Evolutionary conservation across 2,113 vertebrate genomes (phyloP), one percentile per base, ranked within the genome.

Genomic region (Myotis davidii): DNA sequence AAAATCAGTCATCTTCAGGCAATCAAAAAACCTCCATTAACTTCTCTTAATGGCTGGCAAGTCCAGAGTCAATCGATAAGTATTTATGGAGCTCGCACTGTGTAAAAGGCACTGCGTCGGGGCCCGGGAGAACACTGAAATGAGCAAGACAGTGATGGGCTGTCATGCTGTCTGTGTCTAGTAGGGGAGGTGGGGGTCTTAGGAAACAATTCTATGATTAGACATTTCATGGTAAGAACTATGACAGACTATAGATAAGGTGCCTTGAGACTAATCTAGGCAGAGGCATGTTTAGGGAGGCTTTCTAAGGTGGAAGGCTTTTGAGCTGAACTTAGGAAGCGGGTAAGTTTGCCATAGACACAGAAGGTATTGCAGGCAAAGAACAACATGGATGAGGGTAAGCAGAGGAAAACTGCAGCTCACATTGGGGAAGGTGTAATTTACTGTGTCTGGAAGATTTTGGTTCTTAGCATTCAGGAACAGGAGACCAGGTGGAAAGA

Each of bases 1-100:
- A 65, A 81, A 95, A 85, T 6, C 67, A 73, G 77, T 90, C 91
- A 81, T 85, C 77, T 65, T 64, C 48, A 92, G 65, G 67, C 20
- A 95, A 96, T 94, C 82, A 96, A 93, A 85, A 95, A 95, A 61
- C 72, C 52, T 90, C 89, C 86, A 95, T 88, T 94, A 94, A 81
- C 85, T 95, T 97, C 45, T 77, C 85, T 69, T 94, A 95, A 95
- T 94, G 77, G 89, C 88, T 85, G 73, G 45, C 52, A 90, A 88
- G 77, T 77, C 45, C 77, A 37, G 59, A 79, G 69, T n/a, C 27
- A 64, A 85, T 85, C 85, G 2, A 61, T 92, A 96, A 74, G 69
- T 87, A 74, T 83, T 86, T 79, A 69, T 34, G 54, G 70, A 2
- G 32, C 42, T n/a, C 6, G 3, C 6, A 25, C 50, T 84, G 85